Evolutionary conservation across 2,113 vertebrate species (phyloP).

Genomic region (Vimba vimba): DNA sequence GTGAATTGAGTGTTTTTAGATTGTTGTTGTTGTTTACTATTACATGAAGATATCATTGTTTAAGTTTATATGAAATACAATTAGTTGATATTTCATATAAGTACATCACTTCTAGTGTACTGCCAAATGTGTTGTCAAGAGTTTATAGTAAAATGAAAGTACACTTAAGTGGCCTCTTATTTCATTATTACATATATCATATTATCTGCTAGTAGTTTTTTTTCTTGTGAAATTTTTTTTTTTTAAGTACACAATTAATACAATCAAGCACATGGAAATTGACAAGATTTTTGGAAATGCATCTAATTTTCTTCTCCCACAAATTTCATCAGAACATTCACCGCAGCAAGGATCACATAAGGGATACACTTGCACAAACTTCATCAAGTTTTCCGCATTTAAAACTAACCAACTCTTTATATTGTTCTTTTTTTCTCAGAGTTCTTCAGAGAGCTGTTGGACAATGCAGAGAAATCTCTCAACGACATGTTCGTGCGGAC

Average conservation of each 20-base stretch:
- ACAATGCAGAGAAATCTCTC: conserved; percentile 89
- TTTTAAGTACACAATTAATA: neutral
- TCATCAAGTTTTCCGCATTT: neutral
- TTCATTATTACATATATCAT: too few relatives aligned
- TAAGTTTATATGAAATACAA: too few relatives aligned
- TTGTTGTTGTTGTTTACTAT: too few relatives aligned
- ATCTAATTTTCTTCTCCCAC: too few relatives aligned
- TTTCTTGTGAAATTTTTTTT: too few relatives aligned
- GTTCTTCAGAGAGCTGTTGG: conserved; percentile 94
- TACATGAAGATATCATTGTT: too few relatives aligned
- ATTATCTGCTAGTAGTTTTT: too few relatives aligned
- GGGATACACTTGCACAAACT: neutral
- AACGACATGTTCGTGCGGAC: conserved; percentile 95
- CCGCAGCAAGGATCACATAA: neutral
- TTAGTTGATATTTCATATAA: neutral
- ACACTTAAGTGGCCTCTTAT: neutral
- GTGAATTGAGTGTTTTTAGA: too few relatives aligned
- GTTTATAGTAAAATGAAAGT: neutral
- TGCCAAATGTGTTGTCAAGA: too few relatives aligned
- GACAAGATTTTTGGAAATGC: too few relatives aligned
- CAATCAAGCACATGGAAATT: too few relatives aligned
- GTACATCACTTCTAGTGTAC: too few relatives aligned
- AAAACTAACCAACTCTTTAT: neutral
- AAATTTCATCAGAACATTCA: neutral
- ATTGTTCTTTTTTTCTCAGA: conserved; percentile 71